These are phyloP conservation scores for Drosophila fuyamai DNA, from an alignment of 1,140 invertebrate genomes.

Conservation along the genomic window DNA sequence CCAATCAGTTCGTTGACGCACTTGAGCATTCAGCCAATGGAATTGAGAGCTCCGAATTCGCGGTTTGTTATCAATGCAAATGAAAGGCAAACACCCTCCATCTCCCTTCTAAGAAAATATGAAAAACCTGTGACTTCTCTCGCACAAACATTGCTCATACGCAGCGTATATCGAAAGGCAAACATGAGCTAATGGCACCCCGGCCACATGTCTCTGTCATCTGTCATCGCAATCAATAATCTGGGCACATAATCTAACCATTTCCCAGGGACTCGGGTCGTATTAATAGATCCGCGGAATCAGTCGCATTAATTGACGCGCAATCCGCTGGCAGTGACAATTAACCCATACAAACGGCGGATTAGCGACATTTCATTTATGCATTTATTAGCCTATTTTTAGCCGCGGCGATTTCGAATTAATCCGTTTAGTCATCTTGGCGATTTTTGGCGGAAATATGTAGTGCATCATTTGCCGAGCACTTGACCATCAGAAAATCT, in stretches of 20 bases:
- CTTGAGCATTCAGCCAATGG: conserved; percentile 32
- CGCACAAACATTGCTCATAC: conserved; percentile 27
- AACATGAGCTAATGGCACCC: background rate
- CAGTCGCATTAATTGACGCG: conserved; percentile 34
- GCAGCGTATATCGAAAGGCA: conserved; percentile 3
- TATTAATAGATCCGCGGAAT: conserved; percentile 25
- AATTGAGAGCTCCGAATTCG: conserved; percentile 6
- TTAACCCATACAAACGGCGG: conserved; percentile 19
- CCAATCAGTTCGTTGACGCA: conserved; percentile 42
- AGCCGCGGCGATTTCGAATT: conserved; percentile 20
- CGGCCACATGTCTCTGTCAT: background rate
- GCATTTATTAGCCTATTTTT: conserved; percentile 44
- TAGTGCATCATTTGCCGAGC: background rate
- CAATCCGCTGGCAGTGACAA: conserved; percentile 18
- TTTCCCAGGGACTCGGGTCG: background rate
- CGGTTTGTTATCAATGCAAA: conserved; percentile 45
- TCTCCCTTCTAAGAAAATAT: background rate
- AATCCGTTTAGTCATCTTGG: conserved; percentile 20
- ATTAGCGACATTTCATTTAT: conserved; percentile 32
- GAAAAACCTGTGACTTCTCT: background rate
- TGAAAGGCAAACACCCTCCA: conserved; percentile 5
- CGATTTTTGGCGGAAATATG: background rate
- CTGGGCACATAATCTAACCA: conserved; percentile 12
- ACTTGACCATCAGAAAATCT: background rate
- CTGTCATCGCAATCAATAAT: conserved; percentile 23